Evolutionary conservation across 2,797 vertebrate genomes (phyloP), one percentile per base, ranked within the genome.

Genomic region (Phataginus tricuspis): DNA sequence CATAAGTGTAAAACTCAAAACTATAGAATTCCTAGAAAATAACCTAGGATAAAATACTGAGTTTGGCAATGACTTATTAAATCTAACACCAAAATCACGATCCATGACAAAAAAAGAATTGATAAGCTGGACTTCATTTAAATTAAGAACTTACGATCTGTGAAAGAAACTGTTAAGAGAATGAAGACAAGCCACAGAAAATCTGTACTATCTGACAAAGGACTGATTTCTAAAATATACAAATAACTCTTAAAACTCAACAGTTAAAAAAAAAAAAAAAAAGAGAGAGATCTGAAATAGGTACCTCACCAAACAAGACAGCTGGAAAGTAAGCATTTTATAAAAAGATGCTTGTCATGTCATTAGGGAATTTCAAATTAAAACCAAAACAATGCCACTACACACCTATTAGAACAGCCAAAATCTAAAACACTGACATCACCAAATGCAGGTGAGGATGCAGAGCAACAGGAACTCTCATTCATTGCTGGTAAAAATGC

Each of bases 161-260:
- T 10, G 13, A 64, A 57, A 88, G 45, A 63, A 31, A 91, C 11
- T 61, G 53, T 25, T 39, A 87, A 88, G 27, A 79, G 13, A 96
- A 68, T 39, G 31, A 89, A 90, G 45, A 84, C 59, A 96, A 92
- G 49, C 25, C 59, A 90, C 16, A 87, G 16, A 79, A 90, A 93
- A 78, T 39, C 23, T 82, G 29, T 92, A 21, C 10, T 55, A 87
- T 55, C 25, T 80, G 66, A 87, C 42, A 71, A 91, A 86, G n/a
- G 27, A 80, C 71, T 61, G 49, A 25, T 49, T 91, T 19, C 37
- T 16, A 88, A 91, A 80, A 86, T 39, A 72, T 11, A 72, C 34
- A 71, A 91, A 91, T 5, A 83, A 69, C 49, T 88, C 78, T 75
- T 92, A 72, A 93, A 90, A 51, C 45, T 34, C 61, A 79, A 71